Evolutionary conservation across 2,113 vertebrate genomes (phyloP).

Genomic region (Engystomops pustulosus): DNA sequence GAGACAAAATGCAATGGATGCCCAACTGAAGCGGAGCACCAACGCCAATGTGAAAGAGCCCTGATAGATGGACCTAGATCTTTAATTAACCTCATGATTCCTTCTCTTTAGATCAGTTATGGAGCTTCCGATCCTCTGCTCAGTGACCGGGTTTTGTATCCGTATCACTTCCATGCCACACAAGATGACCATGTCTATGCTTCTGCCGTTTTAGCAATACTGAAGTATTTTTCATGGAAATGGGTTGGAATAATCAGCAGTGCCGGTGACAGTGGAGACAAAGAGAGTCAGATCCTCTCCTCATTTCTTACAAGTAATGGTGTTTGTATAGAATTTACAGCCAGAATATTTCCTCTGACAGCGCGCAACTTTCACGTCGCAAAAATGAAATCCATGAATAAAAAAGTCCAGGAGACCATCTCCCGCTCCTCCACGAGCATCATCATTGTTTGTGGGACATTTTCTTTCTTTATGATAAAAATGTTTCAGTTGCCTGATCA

Average conservation of each 20-base stretch:
- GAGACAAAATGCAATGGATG: too few relatives aligned
- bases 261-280: background rate
- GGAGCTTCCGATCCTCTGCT: background rate
- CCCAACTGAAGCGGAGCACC: too few relatives aligned
- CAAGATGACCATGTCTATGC: background rate
- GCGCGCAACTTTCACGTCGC: too few relatives aligned
- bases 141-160: background rate
- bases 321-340: constrained; percentile 7
- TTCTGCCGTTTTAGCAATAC: background rate
- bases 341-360: background rate
- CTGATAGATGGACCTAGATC: too few relatives aligned
- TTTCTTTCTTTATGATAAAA: background rate
- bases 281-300: background rate
- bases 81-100: too few relatives aligned
- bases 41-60: too few relatives aligned
- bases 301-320: background rate
- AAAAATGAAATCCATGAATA: background rate
- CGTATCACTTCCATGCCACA: background rate
- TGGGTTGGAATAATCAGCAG: constrained; percentile 8
- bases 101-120: too few relatives aligned
- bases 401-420: background rate
- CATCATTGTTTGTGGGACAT: background rate
- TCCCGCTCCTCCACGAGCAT: background rate
- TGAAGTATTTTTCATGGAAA: constrained; percentile 8
- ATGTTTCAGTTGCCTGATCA: background rate